A percentile compares a stretch with the other conserved stretches of the same genome.
These are phyloP conservation scores for Oxytorus armatus DNA, from an alignment of 2,888 invertebrate genomes.

Conservation along the genomic window DNA sequence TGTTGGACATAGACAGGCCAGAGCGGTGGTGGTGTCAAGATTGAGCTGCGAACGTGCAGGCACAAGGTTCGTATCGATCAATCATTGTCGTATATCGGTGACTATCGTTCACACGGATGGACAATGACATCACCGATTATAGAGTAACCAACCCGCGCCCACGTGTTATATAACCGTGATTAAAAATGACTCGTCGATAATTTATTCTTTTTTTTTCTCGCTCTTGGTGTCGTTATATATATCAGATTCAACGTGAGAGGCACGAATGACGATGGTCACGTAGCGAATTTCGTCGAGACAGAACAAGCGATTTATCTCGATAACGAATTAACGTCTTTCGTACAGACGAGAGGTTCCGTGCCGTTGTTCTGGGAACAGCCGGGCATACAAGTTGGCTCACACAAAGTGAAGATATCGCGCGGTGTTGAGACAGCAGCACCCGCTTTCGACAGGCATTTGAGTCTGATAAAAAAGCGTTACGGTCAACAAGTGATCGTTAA, in stretches of 20 bases:
- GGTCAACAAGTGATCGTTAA: constrained; percentile 97
- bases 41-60: constrained; percentile 99
- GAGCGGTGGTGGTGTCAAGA: constrained; percentile 97
- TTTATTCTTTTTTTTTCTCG: too few relatives aligned
- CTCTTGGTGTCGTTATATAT: too few relatives aligned
- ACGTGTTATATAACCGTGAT: too few relatives aligned
- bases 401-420: constrained; percentile 98
- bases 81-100: too few relatives aligned
- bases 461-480: constrained; percentile 94
- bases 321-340: constrained; percentile 94
- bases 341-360: constrained; percentile 98
- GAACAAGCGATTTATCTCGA: constrained; percentile 98
- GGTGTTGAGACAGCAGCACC: constrained; percentile 97
- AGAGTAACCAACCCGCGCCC: too few relatives aligned
- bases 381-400: constrained; percentile 99
- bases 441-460: constrained; percentile 96
- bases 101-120: too few relatives aligned
- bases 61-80: constrained; percentile 90
- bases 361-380: constrained; percentile 99
- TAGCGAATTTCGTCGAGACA: constrained; percentile 99
- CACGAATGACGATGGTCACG: constrained; percentile 99
- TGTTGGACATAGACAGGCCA: constrained; percentile 96
- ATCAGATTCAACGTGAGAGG: constrained; percentile 98
- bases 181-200: too few relatives aligned
- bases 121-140: too few relatives aligned